Evolutionary conservation across 2,888 invertebrate genomes (phyloP).

Genomic region (Eudasyphora cyanicolor): DNA sequence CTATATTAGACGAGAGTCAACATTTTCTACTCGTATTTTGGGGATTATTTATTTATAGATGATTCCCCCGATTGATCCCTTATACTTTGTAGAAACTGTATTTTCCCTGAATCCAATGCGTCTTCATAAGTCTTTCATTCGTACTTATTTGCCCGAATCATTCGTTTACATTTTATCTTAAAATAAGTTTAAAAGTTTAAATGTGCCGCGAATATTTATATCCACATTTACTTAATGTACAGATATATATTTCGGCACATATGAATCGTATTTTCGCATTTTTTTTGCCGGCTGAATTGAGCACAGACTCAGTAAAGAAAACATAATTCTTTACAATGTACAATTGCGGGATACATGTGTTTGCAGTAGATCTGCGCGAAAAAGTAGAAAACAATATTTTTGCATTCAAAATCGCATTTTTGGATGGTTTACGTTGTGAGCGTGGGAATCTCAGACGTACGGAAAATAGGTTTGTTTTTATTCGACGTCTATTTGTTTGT

Average conservation of each 20-base stretch:
- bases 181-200: too few species aligned
- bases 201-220: too few species aligned
- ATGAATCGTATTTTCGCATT: slow-evolving; percentile 33
- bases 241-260: background rate
- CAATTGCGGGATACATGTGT: slow-evolving; percentile 16
- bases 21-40: too few species aligned
- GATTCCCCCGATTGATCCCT: too few species aligned
- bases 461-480: background rate
- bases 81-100: too few species aligned
- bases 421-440: slow-evolving; percentile 47
- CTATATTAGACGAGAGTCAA: too few species aligned
- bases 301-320: slow-evolving; percentile 47
- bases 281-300: slow-evolving; percentile 53
- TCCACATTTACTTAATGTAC: too few species aligned
- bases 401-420: slow-evolving; percentile 43
- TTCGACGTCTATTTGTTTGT: slow-evolving; percentile 24
- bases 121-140: too few species aligned
- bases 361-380: slow-evolving; percentile 6
- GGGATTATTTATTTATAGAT: too few species aligned
- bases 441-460: slow-evolving; percentile 57
- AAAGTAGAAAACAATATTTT: slow-evolving; percentile 19
- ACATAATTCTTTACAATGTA: slow-evolving; percentile 17
- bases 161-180: background rate
- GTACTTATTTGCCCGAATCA: too few species aligned
- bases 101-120: too few species aligned